Evolutionary conservation across 2,888 invertebrate species (phyloP).

Genomic region (Drosophila nigritarsus): DNA sequence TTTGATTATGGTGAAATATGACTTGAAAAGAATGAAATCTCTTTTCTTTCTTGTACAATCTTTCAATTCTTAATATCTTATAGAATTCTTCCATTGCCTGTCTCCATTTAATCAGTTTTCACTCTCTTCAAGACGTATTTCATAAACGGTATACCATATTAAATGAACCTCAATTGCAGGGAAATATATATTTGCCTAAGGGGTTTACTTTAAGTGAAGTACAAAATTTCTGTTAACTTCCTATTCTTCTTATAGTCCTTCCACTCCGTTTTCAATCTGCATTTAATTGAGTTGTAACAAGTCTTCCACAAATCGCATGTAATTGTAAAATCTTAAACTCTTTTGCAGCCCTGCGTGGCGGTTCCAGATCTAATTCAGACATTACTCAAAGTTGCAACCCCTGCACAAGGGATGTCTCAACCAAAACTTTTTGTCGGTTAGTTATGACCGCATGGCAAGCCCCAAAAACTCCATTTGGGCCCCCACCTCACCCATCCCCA

Average conservation of each 20-base stretch:
- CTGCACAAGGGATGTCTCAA: slow-evolving; percentile 61
- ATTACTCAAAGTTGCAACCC: slow-evolving; percentile 62
- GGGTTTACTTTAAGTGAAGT: not conserved
- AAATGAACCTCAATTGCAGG: not conserved
- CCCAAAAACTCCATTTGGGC: slow-evolving; percentile 22
- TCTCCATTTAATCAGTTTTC: not conserved
- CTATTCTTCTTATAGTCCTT: not conserved
- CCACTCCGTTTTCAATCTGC: not conserved
- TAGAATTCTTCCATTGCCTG: too few relatives aligned
- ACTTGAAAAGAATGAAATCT: too few relatives aligned
- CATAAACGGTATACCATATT: too few relatives aligned
- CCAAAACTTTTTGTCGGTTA: slow-evolving; percentile 37
- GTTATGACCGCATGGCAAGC: slow-evolving; percentile 43
- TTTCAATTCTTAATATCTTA: too few relatives aligned
- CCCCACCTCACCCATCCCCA: slow-evolving; percentile 6
- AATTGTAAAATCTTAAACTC: not conserved
- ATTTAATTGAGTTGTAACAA: not conserved
- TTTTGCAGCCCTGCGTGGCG: slow-evolving; percentile 16
- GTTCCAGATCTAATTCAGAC: slow-evolving; percentile 62
- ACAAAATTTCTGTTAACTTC: not conserved
- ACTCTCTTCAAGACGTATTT: not conserved
- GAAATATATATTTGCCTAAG: not conserved
- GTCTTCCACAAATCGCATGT: not conserved
- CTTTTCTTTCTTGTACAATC: too few relatives aligned
- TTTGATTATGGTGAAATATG: too few relatives aligned